phyloP scores from a whole-genome alignment of 2,888 invertebrate genomes.

The Gastrophysa polygoni region DNA sequence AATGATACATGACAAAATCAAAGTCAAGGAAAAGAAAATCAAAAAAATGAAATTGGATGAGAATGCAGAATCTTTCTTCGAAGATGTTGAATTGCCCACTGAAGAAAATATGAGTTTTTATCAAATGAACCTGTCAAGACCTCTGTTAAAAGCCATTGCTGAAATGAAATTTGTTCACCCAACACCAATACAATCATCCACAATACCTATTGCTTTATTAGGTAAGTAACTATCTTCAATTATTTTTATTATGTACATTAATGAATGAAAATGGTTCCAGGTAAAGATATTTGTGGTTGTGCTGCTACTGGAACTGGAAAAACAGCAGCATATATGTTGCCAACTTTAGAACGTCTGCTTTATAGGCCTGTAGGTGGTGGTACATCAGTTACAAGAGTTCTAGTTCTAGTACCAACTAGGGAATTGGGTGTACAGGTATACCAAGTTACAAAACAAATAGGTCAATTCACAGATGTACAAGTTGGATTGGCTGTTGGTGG shows the following conservation, averaged over 20 bases:
- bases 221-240: conserved; percentile 53
- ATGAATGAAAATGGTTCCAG: conserved; percentile 54
- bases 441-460: conserved; percentile 87
- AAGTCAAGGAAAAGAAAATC: conserved; percentile 68
- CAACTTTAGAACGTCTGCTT: conserved; percentile 90
- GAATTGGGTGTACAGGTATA: conserved; percentile 98
- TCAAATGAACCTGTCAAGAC: conserved; percentile 96
- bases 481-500: conserved; percentile 88
- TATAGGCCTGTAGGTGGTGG: conserved; percentile 76
- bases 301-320: conserved; percentile 98
- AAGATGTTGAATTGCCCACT: conserved; percentile 68
- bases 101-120: conserved; percentile 77
- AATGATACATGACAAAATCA: conserved; percentile 72
- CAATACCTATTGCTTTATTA: conserved; percentile 90
- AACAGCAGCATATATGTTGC: conserved; percentile 98
- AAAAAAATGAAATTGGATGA: conserved; percentile 54
- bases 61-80: conserved; percentile 56
- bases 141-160: conserved; percentile 88
- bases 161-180: conserved; percentile 90
- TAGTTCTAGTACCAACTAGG: conserved; percentile 95
- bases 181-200: conserved; percentile 95
- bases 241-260: neutral
- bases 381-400: conserved; percentile 76
- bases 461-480: conserved; percentile 84
- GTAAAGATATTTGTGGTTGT: conserved; percentile 96